Percentiles rank a stretch among this genome's conserved stretches.
Evolutionary conservation across 2,797 vertebrate species (phyloP).

Genomic region (Tokudaia tokunoshimensis): DNA sequence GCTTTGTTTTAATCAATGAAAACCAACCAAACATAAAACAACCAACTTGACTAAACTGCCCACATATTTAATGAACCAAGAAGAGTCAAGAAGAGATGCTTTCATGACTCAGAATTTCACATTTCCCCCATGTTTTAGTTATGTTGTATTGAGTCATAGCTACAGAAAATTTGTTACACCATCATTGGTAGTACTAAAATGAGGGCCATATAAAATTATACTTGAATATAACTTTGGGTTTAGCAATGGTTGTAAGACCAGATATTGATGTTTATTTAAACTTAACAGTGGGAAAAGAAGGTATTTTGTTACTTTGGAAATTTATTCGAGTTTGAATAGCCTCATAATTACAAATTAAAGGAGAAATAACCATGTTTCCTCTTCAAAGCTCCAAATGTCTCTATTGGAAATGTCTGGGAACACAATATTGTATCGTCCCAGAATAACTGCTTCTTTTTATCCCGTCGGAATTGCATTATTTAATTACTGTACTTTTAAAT

Average conservation of each 20-base stretch:
- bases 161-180: constrained; percentile 23
- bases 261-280: constrained; percentile 20
- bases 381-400: constrained; percentile 47
- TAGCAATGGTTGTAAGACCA: constrained; percentile 27
- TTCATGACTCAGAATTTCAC: constrained; percentile 33
- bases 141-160: constrained; percentile 10
- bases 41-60: background rate
- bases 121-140: constrained; percentile 44
- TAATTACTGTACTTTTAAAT: constrained; percentile 76
- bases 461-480: constrained; percentile 62
- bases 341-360: constrained; percentile 67
- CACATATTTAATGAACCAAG: constrained; percentile 12
- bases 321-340: constrained; percentile 45
- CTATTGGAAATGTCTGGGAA: constrained; percentile 37
- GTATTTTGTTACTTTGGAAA: constrained; percentile 46
- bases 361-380: constrained; percentile 57
- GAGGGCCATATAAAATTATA: background rate
- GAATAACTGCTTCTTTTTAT: constrained; percentile 62
- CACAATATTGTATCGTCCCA: constrained; percentile 20
- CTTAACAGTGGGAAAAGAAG: background rate
- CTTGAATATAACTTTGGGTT: constrained; percentile 60
- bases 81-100: background rate
- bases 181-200: constrained; percentile 8
- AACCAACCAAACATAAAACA: background rate
- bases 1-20: background rate